Base-by-base conservation (phyloP, 2,888 invertebrate genomes). In the Alloplasta piceator region DNA sequence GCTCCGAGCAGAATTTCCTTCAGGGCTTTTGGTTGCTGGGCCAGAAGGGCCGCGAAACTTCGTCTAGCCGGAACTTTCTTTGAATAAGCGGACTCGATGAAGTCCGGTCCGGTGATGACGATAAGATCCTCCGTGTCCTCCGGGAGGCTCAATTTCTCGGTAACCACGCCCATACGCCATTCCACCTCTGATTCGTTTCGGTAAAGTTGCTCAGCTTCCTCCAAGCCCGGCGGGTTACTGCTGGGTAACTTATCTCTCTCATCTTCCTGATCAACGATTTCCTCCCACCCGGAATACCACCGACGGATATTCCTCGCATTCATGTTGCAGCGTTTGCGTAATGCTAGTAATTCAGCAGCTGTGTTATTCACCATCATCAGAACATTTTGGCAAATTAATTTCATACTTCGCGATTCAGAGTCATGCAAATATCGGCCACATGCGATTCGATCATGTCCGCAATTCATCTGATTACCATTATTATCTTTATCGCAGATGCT, bases 1-100 rank as follows among this genome's bases (percentile, higher is more conserved):
- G 71, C 74, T 48, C 43, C 50, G 66, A 67, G 73, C 63, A 58
- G 50, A 58, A 78, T 56, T 73, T 78, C 50, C 67, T 78, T 60
- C 16, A 60, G 56, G 36, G 78, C 71, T 80, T 66, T 72, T 63
- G 48, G 58, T 38, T 55, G 52, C 48, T 26, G 55, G 26, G 50
- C 9, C 48, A 39, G 48, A 38, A 14, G 36, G 56, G 55, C 55
- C 12, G 61, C 36, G 48, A 39, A 79, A 79, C 70, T 79, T 75
- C 26, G 70, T 64, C 16, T 14, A 58, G 26, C 58, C 6, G 52
- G 70, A 56, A 75, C 70, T 75, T 70, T 43, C 75, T 70, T 75
- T 41, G 68, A 68, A 74, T 68, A 48, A 48, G 67, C 55, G n/a
- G 12, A 63, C 46, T 39, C 46, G 36, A 52, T 43, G 50, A 16